phyloP scores from a whole-genome alignment of 2,888 invertebrate genomes.

The Dilophus febrilis region DNA sequence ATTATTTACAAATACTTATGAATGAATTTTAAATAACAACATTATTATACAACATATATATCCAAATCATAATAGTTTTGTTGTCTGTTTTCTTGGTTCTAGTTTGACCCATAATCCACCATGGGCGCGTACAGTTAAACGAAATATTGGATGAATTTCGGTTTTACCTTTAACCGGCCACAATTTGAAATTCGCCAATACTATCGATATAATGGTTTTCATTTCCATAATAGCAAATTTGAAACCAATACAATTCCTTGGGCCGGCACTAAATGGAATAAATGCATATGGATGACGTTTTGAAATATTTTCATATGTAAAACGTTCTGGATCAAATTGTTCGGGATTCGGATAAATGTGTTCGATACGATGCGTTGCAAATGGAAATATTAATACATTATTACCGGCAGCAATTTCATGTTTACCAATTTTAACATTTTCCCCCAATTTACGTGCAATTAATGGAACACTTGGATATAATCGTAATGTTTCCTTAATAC shows the following conservation, averaged over 20 bases:
- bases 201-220: slow-evolving; percentile 36
- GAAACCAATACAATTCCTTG: slow-evolving; percentile 38
- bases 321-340: slow-evolving; percentile 38
- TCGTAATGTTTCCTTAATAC: slow-evolving; percentile 49
- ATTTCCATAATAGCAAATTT: slow-evolving; percentile 42
- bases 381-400: slow-evolving; percentile 36
- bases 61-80: too few relatives aligned
- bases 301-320: slow-evolving; percentile 32
- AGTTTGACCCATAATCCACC: slow-evolving; percentile 40
- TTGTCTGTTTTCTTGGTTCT: slow-evolving; percentile 18
- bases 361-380: slow-evolving; percentile 36
- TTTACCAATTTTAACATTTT: slow-evolving; percentile 29
- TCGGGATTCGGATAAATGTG: slow-evolving; percentile 38
- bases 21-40: too few relatives aligned
- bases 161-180: slow-evolving; percentile 33
- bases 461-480: slow-evolving; percentile 29
- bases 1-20: too few relatives aligned
- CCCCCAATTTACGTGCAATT: slow-evolving; percentile 25
- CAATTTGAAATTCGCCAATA: slow-evolving; percentile 34
- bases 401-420: slow-evolving; percentile 35
- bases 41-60: too few relatives aligned
- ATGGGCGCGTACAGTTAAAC: slow-evolving; percentile 37
- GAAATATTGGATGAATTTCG: slow-evolving; percentile 32
- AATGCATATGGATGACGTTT: slow-evolving; percentile 38
- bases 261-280: slow-evolving; percentile 41